Evolutionary conservation across 2,113 vertebrate species (phyloP).

Genomic region (Scophthalmus maximus): DNA sequence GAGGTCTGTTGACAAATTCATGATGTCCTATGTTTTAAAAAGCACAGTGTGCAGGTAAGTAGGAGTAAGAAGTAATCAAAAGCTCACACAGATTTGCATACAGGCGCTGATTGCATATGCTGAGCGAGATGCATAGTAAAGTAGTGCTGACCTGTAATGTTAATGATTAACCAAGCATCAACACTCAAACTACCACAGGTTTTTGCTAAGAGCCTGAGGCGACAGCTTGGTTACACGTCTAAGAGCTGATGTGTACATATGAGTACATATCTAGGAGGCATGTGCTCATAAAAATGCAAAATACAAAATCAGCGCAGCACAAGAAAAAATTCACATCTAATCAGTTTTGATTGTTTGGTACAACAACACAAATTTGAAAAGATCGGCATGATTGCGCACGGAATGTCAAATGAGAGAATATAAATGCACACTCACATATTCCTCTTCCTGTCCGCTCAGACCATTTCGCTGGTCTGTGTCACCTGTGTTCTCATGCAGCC

Average conservation of each 20-base stretch:
- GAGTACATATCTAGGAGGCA: slow-evolving; percentile 25
- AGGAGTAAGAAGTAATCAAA: background rate
- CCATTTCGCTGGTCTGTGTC: slow-evolving; percentile 11
- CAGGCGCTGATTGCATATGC: slow-evolving; percentile 32
- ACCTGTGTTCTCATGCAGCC: slow-evolving; percentile 32
- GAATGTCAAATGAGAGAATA: slow-evolving; percentile 55
- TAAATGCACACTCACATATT: slow-evolving; percentile 61
- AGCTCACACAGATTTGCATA: slow-evolving; percentile 40
- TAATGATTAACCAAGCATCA: slow-evolving; percentile 79
- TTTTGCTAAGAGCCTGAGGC: slow-evolving; percentile 79
- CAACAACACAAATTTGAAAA: background rate
- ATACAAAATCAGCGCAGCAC: too few species aligned
- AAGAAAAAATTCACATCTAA: background rate
- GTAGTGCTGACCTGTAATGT: slow-evolving; percentile 60
- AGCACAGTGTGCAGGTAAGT: background rate
- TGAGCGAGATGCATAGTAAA: slow-evolving; percentile 33
- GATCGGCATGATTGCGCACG: slow-evolving; percentile 6
- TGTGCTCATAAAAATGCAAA: slow-evolving; percentile 3
- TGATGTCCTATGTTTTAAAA: background rate
- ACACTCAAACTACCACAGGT: slow-evolving; percentile 46
- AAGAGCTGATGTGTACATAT: slow-evolving; percentile 38
- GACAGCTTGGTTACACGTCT: slow-evolving; percentile 44
- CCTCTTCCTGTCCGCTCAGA: slow-evolving; percentile 11
- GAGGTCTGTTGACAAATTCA: background rate
- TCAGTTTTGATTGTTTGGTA: background rate